phyloP scores from a whole-genome alignment of 1,140 invertebrate genomes.

The Anagrus nilaparvatae region DNA sequence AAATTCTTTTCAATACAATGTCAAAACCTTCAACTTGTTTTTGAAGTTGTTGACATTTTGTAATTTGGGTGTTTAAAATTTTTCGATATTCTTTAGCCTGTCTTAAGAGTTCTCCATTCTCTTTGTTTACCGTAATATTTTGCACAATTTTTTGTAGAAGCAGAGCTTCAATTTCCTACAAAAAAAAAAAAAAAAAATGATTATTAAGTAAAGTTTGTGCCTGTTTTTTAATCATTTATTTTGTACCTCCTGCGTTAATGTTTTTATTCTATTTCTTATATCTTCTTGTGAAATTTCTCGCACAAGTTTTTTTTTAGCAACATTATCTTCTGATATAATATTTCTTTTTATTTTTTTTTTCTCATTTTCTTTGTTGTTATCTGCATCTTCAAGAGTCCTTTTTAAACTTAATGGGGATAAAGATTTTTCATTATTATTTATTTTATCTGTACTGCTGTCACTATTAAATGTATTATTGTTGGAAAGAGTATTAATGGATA shows the following conservation, averaged over 20 bases:
- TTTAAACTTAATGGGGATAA: slow-evolving; percentile 28
- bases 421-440: too few relatives aligned
- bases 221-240: too few relatives aligned
- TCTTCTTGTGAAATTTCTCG: slow-evolving; percentile 30
- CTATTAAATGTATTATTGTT: too few relatives aligned
- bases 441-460: too few relatives aligned
- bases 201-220: too few relatives aligned
- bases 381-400: slow-evolving; percentile 20
- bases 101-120: slow-evolving; percentile 56
- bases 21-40: slow-evolving; percentile 67
- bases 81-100: slow-evolving; percentile 51
- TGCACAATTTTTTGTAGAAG: slow-evolving; percentile 65
- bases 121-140: slow-evolving; percentile 55
- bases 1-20: slow-evolving; percentile 55
- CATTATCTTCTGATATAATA: slow-evolving; percentile 4
- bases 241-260: slow-evolving; percentile 31
- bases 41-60: slow-evolving; percentile 50
- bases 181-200: too few relatives aligned
- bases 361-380: slow-evolving; percentile 14
- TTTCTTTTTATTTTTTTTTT: too few relatives aligned
- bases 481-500: too few relatives aligned
- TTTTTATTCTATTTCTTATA: slow-evolving; percentile 25
- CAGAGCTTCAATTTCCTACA: slow-evolving; percentile 62
- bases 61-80: slow-evolving; percentile 51
- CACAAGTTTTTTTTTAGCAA: slow-evolving; percentile 19